These are phyloP conservation scores for Crotalus horridus DNA, from an alignment of 2,113 vertebrate species.

Conservation along the genomic window DNA sequence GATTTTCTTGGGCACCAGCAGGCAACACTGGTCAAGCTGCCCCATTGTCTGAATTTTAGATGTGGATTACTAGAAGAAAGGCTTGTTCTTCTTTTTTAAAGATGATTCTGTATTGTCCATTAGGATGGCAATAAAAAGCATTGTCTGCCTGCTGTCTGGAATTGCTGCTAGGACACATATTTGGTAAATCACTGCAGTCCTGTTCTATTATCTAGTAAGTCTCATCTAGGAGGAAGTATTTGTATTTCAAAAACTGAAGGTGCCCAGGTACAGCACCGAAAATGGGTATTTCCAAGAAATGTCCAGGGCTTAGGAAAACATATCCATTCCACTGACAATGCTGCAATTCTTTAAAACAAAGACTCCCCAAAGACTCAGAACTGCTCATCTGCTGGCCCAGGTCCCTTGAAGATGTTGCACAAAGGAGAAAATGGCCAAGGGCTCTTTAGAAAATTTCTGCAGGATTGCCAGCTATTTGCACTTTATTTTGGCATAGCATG, in stretches of 20 bases:
- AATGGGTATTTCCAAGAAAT: too few species aligned
- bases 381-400: neutral
- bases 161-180: too few species aligned
- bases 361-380: neutral
- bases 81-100: neutral
- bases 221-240: too few species aligned
- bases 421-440: neutral
- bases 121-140: too few species aligned
- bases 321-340: neutral
- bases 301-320: too few species aligned
- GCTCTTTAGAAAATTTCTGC: neutral
- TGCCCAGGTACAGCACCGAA: too few species aligned
- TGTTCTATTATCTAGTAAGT: too few species aligned
- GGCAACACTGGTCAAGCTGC: constrained; percentile 86
- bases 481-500: neutral
- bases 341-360: neutral
- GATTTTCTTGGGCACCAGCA: constrained; percentile 87
- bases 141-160: too few species aligned
- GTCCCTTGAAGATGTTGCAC: neutral
- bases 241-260: too few species aligned
- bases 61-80: neutral
- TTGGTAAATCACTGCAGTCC: too few species aligned
- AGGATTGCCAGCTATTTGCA: neutral
- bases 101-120: neutral
- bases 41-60: constrained; percentile 83